Base-by-base conservation (phyloP, 1,140 invertebrate species). In the Philaenus spumarius region DNA sequence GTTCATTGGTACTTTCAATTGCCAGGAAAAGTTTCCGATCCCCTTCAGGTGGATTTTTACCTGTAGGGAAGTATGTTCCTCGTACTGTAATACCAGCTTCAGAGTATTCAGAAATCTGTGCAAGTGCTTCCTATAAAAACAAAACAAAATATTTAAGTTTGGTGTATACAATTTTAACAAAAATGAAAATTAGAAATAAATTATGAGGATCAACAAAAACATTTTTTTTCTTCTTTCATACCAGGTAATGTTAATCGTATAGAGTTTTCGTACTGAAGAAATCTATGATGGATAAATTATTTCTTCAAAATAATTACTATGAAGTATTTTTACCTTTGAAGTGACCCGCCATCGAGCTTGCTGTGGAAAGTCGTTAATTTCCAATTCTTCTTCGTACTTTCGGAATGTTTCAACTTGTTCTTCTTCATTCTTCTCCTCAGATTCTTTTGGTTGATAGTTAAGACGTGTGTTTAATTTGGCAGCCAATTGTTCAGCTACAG, bases 281-380 rank as follows among this genome's bases (percentile, higher is more conserved):
- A n/a, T n/a, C n/a, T n/a, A n/a, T n/a, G n/a, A n/a, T n/a, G n/a
- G n/a, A n/a, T n/a, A n/a, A n/a, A n/a, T n/a, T n/a, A n/a, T 9
- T n/a, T n/a, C 35, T 37, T 37, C n/a, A 37, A 30, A 37, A 37
- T 52, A 52, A 58, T 6, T 19, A 39, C 17, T 17, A 45, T 17
- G 34, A n/a, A 48, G 62, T 46, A 4, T 50, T 24, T n/a, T 68
- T 68, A 88, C 87, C 81, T 96, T 97, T 48, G 93, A 97, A 1
- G 96, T 98, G n/a, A 99, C 93, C 62, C 93, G 82, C 94, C 95
- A 98, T 58, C 97, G 79, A 0, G 96, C 95, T 72, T 97, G 95
- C 66, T 99, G 97, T 19, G 97, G 97, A 76, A 99, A 99, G 73
- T 99, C 97, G 69, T 99, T 99, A 65, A 99, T 99, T 75, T 99